Evolutionary conservation across 2,113 vertebrate species (phyloP).

Genomic region (Zosterops hypoxanthus): DNA sequence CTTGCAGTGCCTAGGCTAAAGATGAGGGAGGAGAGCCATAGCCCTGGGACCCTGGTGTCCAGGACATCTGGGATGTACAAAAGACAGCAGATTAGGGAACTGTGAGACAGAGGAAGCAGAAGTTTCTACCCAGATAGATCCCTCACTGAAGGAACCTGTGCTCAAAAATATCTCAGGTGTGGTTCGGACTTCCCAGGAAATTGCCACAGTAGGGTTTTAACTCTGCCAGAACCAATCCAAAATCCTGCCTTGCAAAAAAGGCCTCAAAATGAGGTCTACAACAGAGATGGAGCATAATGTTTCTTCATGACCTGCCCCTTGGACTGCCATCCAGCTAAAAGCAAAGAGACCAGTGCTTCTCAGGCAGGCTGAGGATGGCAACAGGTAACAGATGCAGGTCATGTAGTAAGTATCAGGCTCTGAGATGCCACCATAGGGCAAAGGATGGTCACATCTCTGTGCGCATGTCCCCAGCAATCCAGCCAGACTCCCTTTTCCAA

Average conservation of each 20-base stretch:
- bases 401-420: background rate
- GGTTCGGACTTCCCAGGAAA: background rate
- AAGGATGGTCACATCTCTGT: background rate
- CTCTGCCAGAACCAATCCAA: background rate
- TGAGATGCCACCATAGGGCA: background rate
- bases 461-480: background rate
- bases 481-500: background rate
- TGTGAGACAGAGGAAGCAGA: background rate
- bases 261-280: background rate
- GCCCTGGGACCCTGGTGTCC: background rate
- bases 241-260: background rate
- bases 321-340: background rate
- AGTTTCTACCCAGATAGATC: background rate
- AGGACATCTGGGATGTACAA: background rate
- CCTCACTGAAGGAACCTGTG: background rate
- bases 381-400: background rate
- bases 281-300: background rate
- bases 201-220: background rate
- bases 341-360: background rate
- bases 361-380: background rate
- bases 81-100: background rate
- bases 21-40: background rate
- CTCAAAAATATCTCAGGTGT: background rate
- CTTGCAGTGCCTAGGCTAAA: background rate
- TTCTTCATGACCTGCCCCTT: background rate